A percentile compares a stretch with the other conserved stretches of the same genome.
These are phyloP conservation scores for Caenorhabditis zanzibari DNA, from an alignment of 2,888 invertebrate genomes.

Conservation along the genomic window DNA sequence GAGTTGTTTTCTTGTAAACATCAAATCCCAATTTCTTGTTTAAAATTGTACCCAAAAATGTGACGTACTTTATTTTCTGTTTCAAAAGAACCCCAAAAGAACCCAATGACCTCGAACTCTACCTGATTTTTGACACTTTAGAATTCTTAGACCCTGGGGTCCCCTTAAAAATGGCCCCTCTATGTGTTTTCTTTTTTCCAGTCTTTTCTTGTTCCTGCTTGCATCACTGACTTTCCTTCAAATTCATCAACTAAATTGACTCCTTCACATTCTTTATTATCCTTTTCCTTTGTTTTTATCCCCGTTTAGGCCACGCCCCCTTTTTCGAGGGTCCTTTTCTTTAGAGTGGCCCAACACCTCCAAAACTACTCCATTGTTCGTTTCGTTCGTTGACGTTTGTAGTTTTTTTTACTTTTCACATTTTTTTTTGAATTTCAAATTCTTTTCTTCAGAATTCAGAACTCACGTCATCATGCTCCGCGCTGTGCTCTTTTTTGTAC, in stretches of 20 bases:
- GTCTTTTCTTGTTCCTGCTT: too few relatives aligned
- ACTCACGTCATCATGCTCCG: slow-evolving; percentile 11
- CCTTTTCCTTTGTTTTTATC: slow-evolving; percentile 14
- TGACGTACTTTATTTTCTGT: too few relatives aligned
- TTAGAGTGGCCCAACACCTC: background rate
- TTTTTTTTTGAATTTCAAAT: slow-evolving; percentile 5
- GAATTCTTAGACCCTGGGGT: too few relatives aligned
- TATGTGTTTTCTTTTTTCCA: too few relatives aligned
- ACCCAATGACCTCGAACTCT: too few relatives aligned
- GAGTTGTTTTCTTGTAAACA: too few relatives aligned
- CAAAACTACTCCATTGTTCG: slow-evolving; percentile 3
- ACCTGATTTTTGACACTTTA: too few relatives aligned
- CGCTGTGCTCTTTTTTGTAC: background rate
- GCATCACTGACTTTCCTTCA: slow-evolving; percentile 9
- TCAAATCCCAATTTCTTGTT: too few relatives aligned
- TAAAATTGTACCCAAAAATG: too few relatives aligned
- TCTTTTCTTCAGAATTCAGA: too few relatives aligned
- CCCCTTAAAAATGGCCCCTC: too few relatives aligned
- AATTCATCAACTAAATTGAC: slow-evolving; percentile 54
- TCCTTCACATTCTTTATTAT: slow-evolving; percentile 19
- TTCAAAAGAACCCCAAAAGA: too few relatives aligned
- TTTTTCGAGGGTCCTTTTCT: background rate
- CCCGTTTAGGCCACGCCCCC: background rate
- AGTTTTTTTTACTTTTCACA: background rate
- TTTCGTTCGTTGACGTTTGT: background rate